phyloP scores from a whole-genome alignment of 2,113 vertebrate genomes.

The Tachysurus vachellii region DNA sequence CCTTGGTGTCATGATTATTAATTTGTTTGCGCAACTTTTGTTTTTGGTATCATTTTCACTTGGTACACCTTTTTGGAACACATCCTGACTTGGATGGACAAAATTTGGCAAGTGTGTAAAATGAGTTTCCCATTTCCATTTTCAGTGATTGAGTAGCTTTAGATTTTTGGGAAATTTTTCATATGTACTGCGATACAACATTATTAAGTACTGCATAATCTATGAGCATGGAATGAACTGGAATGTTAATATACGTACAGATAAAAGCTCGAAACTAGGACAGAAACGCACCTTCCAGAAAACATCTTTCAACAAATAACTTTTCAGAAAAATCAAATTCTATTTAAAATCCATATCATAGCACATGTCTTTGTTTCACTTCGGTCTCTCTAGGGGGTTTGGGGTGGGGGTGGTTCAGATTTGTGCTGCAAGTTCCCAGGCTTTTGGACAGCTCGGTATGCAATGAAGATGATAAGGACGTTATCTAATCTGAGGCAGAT shows the following conservation, averaged over 20 bases:
- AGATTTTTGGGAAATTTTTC: neutral
- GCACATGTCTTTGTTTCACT: neutral
- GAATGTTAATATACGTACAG: neutral
- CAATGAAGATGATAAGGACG: constrained; percentile 40
- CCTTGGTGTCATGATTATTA: constrained; percentile 26
- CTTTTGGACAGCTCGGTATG: constrained; percentile 36
- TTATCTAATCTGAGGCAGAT: constrained; percentile 43
- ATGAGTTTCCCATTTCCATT: constrained; percentile 56
- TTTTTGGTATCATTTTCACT: constrained; percentile 62
- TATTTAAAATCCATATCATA: neutral
- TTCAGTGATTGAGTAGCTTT: neutral
- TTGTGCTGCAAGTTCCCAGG: constrained; percentile 1
- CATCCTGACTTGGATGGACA: constrained; percentile 60
- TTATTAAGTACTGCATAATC: neutral
- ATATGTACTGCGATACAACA: neutral
- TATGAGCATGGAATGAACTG: neutral
- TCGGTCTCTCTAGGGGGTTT: constrained; percentile 1
- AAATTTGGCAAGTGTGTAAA: constrained; percentile 73
- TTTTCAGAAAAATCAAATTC: neutral
- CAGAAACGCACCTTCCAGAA: neutral
- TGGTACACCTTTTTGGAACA: constrained; percentile 38
- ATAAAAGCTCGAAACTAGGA: no score
- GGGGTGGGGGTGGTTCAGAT: neutral
- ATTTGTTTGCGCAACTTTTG: constrained; percentile 17
- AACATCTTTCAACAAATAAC: neutral